Percentiles rank a stretch among this genome's conserved stretches.
Conservation (phyloP, 2,113 vertebrate species). For the Corvus cornix region DNA sequence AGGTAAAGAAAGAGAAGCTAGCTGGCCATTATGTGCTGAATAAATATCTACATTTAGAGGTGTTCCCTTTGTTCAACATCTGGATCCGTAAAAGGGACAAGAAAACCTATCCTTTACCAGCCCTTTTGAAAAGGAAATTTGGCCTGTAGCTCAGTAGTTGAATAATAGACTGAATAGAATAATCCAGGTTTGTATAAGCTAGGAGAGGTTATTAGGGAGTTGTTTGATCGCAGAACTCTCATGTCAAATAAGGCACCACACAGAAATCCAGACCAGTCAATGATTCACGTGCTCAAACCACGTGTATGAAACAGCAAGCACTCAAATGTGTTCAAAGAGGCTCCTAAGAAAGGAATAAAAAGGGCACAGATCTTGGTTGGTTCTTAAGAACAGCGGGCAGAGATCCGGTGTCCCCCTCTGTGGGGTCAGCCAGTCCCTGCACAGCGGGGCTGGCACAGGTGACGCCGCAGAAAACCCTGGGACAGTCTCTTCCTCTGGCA, state of each 20-base stretch:
- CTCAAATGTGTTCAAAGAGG: not conserved
- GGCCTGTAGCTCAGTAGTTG: not conserved
- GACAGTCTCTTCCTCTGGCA: not conserved
- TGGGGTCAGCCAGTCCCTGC: not conserved
- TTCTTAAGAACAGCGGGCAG: accelerated
- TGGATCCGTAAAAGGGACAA: not conserved
- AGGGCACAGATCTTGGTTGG: not conserved
- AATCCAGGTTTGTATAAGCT: not conserved
- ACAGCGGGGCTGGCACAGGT: not conserved
- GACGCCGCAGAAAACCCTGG: too few relatives aligned
- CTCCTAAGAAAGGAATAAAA: not conserved
- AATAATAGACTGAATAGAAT: not conserved
- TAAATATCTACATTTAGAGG: not conserved
- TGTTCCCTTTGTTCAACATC: not conserved
- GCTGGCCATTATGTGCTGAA: not conserved
- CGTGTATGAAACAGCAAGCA: accelerated
- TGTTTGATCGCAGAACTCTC: not conserved
- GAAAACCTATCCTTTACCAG: not conserved
- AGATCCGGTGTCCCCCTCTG: not conserved
- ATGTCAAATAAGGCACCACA: not conserved
- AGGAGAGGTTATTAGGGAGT: not conserved
- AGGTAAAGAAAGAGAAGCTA: not conserved
- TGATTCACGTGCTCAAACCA: not conserved
- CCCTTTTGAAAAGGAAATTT: not conserved
- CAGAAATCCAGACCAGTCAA: not conserved